phyloP scores from a whole-genome alignment of 2,797 vertebrate species.

The Cirrhinus mrigala region DNA sequence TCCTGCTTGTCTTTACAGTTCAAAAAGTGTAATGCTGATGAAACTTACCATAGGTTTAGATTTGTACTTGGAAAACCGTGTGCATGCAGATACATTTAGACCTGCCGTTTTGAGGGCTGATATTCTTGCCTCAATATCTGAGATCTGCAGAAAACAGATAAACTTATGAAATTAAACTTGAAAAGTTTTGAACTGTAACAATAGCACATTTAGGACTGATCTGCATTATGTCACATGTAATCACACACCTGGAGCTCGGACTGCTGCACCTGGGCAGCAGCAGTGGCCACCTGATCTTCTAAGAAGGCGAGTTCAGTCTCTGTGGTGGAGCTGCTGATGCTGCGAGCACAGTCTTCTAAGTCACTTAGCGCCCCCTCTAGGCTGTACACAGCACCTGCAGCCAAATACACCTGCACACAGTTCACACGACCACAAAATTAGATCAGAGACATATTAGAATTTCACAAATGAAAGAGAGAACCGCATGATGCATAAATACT shows the following conservation, averaged over 20 bases:
- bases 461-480: not conserved
- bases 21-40: not conserved
- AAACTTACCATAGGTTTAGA: conserved; percentile 85
- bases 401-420: conserved; percentile 88
- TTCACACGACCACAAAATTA: conserved; percentile 4
- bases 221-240: not conserved
- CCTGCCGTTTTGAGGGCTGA: conserved; percentile 94
- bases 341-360: conserved; percentile 89
- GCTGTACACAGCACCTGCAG: conserved; percentile 92
- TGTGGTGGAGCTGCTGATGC: conserved; percentile 86
- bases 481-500: too few relatives aligned
- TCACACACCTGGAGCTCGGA: conserved; percentile 91
- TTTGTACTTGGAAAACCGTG: conserved; percentile 86
- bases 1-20: not conserved
- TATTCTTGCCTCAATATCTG: conserved; percentile 97
- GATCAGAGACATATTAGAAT: not conserved
- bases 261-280: conserved; percentile 94
- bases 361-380: conserved; percentile 90
- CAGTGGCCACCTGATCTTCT: conserved; percentile 95
- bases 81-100: conserved; percentile 90
- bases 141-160: conserved; percentile 81
- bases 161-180: conserved; percentile 10
- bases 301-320: conserved; percentile 90
- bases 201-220: not conserved
- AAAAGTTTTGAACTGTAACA: not conserved